Evolutionary conservation across 2,113 vertebrate genomes (phyloP).

Genomic region (Prolemur simus): DNA sequence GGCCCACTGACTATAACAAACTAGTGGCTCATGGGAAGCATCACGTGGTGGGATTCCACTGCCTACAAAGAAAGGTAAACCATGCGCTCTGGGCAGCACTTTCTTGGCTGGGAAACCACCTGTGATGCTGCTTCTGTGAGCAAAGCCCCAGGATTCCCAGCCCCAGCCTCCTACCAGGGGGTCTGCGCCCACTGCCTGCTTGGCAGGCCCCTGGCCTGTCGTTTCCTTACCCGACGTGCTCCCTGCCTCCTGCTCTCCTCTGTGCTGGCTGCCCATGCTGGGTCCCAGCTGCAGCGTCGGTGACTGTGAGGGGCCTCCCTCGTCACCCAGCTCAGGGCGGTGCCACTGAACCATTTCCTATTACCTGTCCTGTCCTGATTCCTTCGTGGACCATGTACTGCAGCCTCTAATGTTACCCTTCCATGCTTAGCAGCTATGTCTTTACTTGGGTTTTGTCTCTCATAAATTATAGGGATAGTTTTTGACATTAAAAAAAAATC

Average conservation of each 20-base stretch:
- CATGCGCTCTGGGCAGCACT: too few relatives aligned
- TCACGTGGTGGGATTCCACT: neutral
- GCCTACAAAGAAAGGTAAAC: neutral
- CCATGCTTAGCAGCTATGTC: neutral
- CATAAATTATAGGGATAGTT: neutral
- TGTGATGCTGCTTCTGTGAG: neutral
- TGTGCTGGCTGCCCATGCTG: too few relatives aligned
- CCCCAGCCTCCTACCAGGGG: neutral
- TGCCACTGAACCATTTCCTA: neutral
- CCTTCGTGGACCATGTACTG: neutral
- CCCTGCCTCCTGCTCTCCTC: neutral
- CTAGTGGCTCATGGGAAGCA: neutral
- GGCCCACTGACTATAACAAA: neutral
- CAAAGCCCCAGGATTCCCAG: accelerated
- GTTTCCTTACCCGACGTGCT: neutral
- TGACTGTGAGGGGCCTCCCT: neutral
- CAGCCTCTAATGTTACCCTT: neutral
- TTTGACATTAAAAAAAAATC: neutral
- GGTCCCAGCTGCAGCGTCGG: neutral
- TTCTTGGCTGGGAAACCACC: neutral
- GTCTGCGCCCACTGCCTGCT: neutral
- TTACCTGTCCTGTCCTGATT: neutral
- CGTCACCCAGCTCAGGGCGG: neutral
- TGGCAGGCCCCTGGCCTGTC: accelerated
- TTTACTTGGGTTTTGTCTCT: neutral